A percentile compares a stretch with the other conserved stretches of the same genome.
Conservation (phyloP, 2,888 invertebrate species). For the Lissocephala sabroskyi region DNA sequence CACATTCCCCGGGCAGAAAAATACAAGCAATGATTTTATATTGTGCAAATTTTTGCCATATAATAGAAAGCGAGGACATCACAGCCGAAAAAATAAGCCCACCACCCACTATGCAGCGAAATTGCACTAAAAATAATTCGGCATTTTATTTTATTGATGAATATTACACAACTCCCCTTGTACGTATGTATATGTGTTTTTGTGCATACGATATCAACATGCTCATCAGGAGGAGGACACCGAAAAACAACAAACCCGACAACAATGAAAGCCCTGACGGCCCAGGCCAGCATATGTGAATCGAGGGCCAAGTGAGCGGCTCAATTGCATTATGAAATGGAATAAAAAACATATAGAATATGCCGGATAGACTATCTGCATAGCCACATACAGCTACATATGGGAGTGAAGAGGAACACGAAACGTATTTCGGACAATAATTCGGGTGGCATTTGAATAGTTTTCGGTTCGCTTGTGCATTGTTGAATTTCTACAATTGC, state of each 20-base stretch:
- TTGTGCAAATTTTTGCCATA: slow-evolving; percentile 28
- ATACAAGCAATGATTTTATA: slow-evolving; percentile 23
- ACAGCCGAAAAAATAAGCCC: slow-evolving; percentile 15
- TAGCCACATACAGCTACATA: background rate
- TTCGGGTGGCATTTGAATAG: slow-evolving; percentile 25
- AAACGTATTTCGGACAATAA: slow-evolving; percentile 22
- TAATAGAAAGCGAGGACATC: slow-evolving; percentile 6
- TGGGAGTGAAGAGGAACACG: too few relatives aligned
- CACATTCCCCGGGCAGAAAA: too few relatives aligned
- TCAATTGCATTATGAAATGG: slow-evolving; percentile 44
- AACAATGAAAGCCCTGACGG: slow-evolving; percentile 8
- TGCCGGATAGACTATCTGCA: background rate
- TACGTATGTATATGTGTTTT: too few relatives aligned
- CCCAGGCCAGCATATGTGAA: background rate
- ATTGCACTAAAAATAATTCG: slow-evolving; percentile 25
- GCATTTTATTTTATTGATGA: slow-evolving; percentile 56
- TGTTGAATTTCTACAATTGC: slow-evolving; percentile 55
- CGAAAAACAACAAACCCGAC: slow-evolving; percentile 2
- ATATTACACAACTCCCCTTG: slow-evolving; percentile 29
- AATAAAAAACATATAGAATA: slow-evolving; percentile 8
- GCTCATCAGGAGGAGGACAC: slow-evolving; percentile 15
- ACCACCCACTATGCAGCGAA: slow-evolving; percentile 1
- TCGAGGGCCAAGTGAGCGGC: slow-evolving; percentile 15
- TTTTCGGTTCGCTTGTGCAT: slow-evolving; percentile 19
- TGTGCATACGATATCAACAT: slow-evolving; percentile 48